phyloP scores from a whole-genome alignment of 1,140 invertebrate genomes.

The Bombus waltoni region DNA sequence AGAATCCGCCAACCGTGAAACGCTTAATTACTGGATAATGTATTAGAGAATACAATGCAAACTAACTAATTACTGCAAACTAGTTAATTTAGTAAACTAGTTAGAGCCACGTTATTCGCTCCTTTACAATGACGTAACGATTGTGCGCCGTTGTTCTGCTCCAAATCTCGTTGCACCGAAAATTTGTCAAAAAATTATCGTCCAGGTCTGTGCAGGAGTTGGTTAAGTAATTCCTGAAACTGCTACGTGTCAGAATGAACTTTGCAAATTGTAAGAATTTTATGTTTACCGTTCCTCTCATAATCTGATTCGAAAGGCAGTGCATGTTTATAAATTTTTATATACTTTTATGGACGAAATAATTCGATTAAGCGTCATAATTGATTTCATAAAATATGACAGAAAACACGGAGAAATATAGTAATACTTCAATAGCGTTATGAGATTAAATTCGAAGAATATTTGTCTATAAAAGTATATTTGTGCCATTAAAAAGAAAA shows the following conservation, averaged over 20 bases:
- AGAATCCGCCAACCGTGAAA: constrained; percentile 16
- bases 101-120: neutral
- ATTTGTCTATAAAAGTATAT: too few relatives aligned
- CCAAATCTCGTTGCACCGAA: neutral
- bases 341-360: too few relatives aligned
- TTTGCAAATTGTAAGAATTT: neutral
- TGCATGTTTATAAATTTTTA: too few relatives aligned
- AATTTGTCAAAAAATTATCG: neutral
- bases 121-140: neutral
- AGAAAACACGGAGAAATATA: too few relatives aligned
- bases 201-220: neutral
- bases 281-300: neutral
- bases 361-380: too few relatives aligned
- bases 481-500: neutral
- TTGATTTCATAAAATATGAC: too few relatives aligned
- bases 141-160: neutral
- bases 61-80: constrained; percentile 38
- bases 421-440: too few relatives aligned
- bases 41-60: constrained; percentile 36
- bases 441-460: too few relatives aligned
- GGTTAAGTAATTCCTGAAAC: neutral
- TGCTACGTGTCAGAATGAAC: neutral
- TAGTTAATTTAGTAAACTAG: constrained; percentile 45
- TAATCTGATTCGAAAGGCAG: too few relatives aligned
- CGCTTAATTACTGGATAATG: constrained; percentile 44